phyloP scores from a whole-genome alignment of 2,888 invertebrate genomes.

The Chaitophorus viminalis region DNA sequence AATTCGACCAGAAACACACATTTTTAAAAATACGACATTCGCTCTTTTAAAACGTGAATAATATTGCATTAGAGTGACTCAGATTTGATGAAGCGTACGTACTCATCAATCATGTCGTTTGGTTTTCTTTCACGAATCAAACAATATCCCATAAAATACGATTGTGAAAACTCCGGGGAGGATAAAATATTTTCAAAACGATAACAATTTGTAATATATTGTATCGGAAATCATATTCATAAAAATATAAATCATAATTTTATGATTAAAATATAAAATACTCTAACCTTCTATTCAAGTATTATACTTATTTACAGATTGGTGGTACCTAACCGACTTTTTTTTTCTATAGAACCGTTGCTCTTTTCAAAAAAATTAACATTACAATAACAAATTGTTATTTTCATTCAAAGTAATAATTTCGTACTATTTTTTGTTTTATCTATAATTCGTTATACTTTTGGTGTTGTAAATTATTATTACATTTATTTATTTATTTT shows the following conservation, averaged over 20 bases:
- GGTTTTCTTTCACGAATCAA: conserved; percentile 21
- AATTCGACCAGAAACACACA: background rate
- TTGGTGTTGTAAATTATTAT: no score
- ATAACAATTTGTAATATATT: background rate
- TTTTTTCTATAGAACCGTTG: background rate
- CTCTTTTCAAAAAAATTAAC: conserved; percentile 31
- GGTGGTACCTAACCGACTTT: background rate
- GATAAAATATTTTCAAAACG: conserved; percentile 6
- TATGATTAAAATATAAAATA: background rate
- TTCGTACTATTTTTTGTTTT: background rate
- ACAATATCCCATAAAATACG: background rate
- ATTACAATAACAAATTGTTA: conserved; percentile 5
- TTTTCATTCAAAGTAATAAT: background rate
- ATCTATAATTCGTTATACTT: no score
- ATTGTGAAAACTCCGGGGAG: background rate
- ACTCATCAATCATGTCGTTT: conserved; percentile 44
- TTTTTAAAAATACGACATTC: conserved; percentile 22
- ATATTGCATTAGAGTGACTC: background rate
- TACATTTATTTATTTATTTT: no score
- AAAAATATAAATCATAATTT: conserved; percentile 36
- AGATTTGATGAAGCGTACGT: conserved; percentile 40
- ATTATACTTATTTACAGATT: background rate
- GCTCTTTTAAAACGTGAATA: conserved; percentile 22
- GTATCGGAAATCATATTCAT: background rate
- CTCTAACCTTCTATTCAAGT: background rate